Conservation (phyloP, 2,113 vertebrate species). For the Capreolus pygargus region DNA sequence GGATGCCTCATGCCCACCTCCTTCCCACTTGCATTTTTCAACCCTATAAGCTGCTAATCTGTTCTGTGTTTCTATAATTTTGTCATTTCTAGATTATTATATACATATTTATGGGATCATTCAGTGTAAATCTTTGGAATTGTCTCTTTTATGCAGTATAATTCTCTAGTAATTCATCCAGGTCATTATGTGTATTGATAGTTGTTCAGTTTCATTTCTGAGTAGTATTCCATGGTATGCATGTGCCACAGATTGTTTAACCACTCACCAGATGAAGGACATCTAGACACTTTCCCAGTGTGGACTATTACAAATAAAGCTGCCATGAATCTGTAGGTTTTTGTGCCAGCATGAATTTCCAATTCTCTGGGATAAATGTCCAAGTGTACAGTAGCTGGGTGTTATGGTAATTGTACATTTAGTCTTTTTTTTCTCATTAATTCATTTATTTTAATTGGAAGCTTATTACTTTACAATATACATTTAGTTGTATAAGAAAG, state of each 20-base stretch:
- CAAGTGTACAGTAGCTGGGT: neutral
- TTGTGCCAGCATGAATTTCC: neutral
- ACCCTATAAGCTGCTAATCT: neutral
- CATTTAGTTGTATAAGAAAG: neutral
- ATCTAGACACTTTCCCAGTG: neutral
- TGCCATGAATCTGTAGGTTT: neutral
- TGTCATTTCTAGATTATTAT: neutral
- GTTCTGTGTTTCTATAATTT: neutral
- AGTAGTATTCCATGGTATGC: neutral
- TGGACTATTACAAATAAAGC: neutral
- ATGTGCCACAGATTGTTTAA: neutral
- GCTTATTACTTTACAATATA: neutral
- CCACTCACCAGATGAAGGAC: neutral
- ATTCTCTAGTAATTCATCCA: neutral
- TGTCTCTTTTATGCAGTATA: neutral
- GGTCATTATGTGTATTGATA: neutral
- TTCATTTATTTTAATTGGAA: neutral
- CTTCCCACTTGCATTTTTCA: neutral
- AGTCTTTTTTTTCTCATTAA: neutral
- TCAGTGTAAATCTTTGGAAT: neutral
- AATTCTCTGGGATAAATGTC: neutral
- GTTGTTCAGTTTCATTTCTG: neutral
- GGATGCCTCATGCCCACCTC: neutral
- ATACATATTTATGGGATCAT: neutral
- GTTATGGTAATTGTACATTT: neutral